These are phyloP conservation scores for Porites australiensis DNA, from an alignment of 64 coral and sea anemone genomes.

Conservation along the genomic window DNA sequence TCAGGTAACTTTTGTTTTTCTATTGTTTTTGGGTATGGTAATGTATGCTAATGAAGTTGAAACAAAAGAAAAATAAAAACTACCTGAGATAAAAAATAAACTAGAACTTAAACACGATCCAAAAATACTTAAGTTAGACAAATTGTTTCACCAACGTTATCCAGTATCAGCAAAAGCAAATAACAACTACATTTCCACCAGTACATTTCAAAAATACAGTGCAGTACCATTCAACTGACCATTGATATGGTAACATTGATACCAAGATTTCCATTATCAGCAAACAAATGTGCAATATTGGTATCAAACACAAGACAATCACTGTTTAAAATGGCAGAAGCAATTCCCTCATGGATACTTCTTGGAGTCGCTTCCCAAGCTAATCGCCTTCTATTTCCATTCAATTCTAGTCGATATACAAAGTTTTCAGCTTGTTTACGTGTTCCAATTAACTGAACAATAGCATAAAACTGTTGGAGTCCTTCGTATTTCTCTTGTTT, in stretches of 20 bases:
- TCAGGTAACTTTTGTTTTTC: too few species aligned
- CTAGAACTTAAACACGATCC: background rate
- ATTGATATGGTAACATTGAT: conserved; percentile 99
- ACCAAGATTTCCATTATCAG: conserved; percentile 99
- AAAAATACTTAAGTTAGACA: background rate
- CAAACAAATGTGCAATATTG: conserved; percentile 99
- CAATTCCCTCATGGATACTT: conserved; percentile 99
- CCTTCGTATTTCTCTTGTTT: conserved; percentile 98
- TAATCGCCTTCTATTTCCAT: conserved; percentile 89
- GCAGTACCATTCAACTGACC: conserved; percentile 73
- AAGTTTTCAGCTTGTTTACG: conserved; percentile 99
- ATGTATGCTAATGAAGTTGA: too few species aligned
- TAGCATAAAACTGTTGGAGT: conserved; percentile 98
- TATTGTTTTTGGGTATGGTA: too few species aligned
- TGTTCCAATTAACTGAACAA: conserved; percentile 99
- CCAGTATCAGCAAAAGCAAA: background rate
- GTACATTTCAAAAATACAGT: too few species aligned
- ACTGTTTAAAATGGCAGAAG: conserved; percentile 95
- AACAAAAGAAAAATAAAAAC: too few species aligned
- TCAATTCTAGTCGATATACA: conserved; percentile 96
- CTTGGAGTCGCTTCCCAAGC: conserved; percentile 98
- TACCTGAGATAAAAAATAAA: too few species aligned
- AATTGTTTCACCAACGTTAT: background rate
- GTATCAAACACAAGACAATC: conserved; percentile 99
- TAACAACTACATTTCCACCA: too few species aligned